phyloP scores from a whole-genome alignment of 2,113 vertebrate genomes.

The Henicopernis longicauda region DNA sequence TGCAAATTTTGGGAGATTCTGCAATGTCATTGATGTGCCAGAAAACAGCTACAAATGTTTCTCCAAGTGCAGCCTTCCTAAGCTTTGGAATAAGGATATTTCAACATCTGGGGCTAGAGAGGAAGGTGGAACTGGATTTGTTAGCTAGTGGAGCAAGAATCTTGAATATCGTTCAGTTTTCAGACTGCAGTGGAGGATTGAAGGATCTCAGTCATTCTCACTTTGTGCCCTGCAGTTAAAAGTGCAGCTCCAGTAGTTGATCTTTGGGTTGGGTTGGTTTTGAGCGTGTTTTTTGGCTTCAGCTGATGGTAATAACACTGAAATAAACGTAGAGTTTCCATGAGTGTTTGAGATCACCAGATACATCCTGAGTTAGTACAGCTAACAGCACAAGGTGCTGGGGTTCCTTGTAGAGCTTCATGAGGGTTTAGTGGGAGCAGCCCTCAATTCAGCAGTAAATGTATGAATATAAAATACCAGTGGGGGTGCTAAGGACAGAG shows the following conservation, averaged over 20 bases:
- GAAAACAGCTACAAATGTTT: neutral
- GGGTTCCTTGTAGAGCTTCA: neutral
- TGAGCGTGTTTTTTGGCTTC: neutral
- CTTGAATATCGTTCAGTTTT: neutral
- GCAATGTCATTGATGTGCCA: neutral
- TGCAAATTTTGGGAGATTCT: neutral
- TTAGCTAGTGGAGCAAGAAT: neutral
- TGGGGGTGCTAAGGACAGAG: neutral
- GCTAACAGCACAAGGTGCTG: neutral
- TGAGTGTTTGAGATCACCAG: neutral
- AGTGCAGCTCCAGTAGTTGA: neutral
- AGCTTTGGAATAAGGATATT: neutral
- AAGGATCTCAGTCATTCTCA: neutral
- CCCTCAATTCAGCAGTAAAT: neutral
- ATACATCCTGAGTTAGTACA: neutral
- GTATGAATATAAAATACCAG: too few relatives aligned
- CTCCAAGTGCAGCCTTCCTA: neutral
- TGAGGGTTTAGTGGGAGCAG: neutral
- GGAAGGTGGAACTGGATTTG: neutral
- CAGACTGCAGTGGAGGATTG: neutral
- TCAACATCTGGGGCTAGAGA: neutral
- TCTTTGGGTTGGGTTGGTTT: neutral
- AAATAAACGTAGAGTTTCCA: neutral
- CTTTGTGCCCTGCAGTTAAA: neutral
- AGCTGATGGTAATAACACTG: neutral